phyloP scores from a whole-genome alignment of 2,888 invertebrate genomes.

The Oligia strigilis region DNA sequence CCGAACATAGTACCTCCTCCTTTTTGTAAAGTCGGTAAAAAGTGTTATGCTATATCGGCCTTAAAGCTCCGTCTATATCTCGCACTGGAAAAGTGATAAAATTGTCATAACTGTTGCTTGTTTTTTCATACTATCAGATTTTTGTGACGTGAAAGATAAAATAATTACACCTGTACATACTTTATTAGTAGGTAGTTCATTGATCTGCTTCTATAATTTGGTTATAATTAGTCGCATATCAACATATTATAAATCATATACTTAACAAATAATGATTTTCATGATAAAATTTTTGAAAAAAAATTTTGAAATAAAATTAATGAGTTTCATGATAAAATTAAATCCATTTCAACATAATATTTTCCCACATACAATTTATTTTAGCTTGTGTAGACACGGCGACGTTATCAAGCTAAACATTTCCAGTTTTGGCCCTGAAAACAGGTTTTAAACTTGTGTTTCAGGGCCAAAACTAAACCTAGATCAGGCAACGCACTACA shows the following conservation, averaged over 20 bases:
- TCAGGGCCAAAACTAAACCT: too few relatives aligned
- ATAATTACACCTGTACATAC: background rate
- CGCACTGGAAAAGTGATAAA: background rate
- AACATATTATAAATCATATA: background rate
- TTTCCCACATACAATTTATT: background rate
- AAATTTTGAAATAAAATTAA: too few relatives aligned
- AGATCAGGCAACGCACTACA: too few relatives aligned
- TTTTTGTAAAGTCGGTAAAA: too few relatives aligned
- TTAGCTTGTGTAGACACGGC: background rate
- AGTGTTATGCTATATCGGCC: background rate
- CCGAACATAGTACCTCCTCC: too few relatives aligned
- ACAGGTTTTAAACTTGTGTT: too few relatives aligned
- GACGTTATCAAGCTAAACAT: too few relatives aligned
- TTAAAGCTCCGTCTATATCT: background rate
- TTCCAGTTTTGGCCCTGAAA: too few relatives aligned
- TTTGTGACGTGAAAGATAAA: conserved; percentile 1
- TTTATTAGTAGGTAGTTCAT: conserved; percentile 12
- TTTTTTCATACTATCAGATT: background rate
- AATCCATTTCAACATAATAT: background rate
- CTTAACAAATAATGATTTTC: too few relatives aligned
- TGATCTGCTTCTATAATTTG: conserved; percentile 8
- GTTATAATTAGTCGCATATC: conserved; percentile 1
- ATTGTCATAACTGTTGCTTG: background rate
- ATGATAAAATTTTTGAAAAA: too few relatives aligned
- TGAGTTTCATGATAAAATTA: background rate